Base-by-base conservation (phyloP, 1,140 invertebrate species). In the Aphidius ervi region DNA sequence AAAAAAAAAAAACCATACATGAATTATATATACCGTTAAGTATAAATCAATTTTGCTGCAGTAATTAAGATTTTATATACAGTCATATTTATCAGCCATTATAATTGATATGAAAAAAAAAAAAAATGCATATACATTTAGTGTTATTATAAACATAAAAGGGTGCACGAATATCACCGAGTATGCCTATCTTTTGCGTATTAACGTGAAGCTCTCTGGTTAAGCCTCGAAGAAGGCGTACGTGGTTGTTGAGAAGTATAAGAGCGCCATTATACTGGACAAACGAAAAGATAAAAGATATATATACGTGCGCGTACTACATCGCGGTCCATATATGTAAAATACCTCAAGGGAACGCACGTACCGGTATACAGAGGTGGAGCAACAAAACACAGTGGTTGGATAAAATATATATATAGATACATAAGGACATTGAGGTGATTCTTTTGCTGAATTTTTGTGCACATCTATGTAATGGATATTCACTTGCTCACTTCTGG, bases 311-410 rank as follows among this genome's bases (percentile, higher is more conserved):
- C 65, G 63, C 65, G 66, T 65, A 63, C 59, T 31, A 68, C 65
- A 64, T 63, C 59, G 68, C 68, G 69, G 71, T 70, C 73, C 71
- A 77, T 77, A 77, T 77, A 77, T 79, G 74, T 78, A 79, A 78
- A 78, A 54, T 77, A 77, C 71, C 72, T 74, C 63, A 63, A 67
- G 69, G 71, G 72, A 74, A 72, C 74, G 70, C 66, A 70, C 69
- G 73, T 73, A 74, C 70, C 67, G 68, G 66, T 20, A 46, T 45
- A 60, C 50, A 60, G 59, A 67, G 63, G 63, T 54, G 52, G 52
- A 57, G 55, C 43, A 48, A 16, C 37, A 54, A 20, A 7, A 49
- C 37, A 37, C 4, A 6, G 39, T 10, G 42, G 40, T 37, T 54
- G 52, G 39, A 40, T 41, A 40, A 40, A 54, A 16, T 16, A 40